Evolutionary conservation across 2,888 invertebrate species (phyloP).

Genomic region (Carcina quercana): DNA sequence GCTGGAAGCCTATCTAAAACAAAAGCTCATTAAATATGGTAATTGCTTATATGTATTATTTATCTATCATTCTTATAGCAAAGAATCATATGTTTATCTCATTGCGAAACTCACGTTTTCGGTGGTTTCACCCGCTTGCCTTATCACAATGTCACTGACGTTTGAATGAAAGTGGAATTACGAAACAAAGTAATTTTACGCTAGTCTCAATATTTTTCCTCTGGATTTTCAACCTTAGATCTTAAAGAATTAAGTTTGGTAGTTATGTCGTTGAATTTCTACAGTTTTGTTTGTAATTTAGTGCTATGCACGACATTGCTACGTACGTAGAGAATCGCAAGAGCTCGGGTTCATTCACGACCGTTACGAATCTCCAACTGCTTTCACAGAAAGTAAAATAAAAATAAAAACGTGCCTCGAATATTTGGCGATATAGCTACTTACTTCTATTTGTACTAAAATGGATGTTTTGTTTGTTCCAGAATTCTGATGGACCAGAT

Average conservation of each 20-base stretch:
- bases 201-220: too few relatives aligned
- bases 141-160: slow-evolving; percentile 8
- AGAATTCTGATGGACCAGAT: too few relatives aligned
- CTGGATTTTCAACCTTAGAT: neutral
- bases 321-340: slow-evolving; percentile 27
- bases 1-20: too few relatives aligned
- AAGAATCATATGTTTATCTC: too few relatives aligned
- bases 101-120: too few relatives aligned
- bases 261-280: neutral
- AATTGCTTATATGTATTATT: too few relatives aligned
- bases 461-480: slow-evolving; percentile 1
- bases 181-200: neutral
- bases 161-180: neutral
- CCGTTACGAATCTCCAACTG: slow-evolving; percentile 27
- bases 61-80: too few relatives aligned
- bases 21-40: too few relatives aligned
- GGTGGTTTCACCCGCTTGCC: too few relatives aligned
- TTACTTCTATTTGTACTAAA: neutral
- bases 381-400: slow-evolving; percentile 32
- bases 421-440: slow-evolving; percentile 9
- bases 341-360: slow-evolving; percentile 34
- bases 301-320: slow-evolving; percentile 28
- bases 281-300: slow-evolving; percentile 2
- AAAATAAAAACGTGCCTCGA: slow-evolving; percentile 13
- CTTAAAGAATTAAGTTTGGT: neutral